Conservation (phyloP, 1,140 invertebrate species). For the Whitmania pigra region DNA sequence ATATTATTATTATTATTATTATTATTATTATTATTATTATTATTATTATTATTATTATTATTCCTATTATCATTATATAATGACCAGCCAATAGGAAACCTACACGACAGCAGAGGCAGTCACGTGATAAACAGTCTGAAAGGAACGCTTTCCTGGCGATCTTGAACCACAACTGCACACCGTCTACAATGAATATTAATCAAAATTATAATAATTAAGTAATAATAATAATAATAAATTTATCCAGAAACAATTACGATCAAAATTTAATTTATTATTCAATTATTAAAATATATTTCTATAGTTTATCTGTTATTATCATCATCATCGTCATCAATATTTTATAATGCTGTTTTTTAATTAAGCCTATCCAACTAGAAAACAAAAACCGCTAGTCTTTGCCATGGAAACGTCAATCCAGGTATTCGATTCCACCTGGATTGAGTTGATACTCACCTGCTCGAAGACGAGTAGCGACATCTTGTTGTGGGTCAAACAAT, state of each 20-base stretch:
- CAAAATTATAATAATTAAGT: not conserved
- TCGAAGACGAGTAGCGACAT: constrained; percentile 90
- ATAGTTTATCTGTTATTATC: not conserved
- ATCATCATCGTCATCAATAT: not conserved
- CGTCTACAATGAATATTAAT: not conserved
- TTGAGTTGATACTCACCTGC: constrained; percentile 46
- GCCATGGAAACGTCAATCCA: too few species aligned
- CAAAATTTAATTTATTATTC: too few species aligned
- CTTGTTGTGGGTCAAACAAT: constrained; percentile 85
- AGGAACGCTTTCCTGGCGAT: not conserved
- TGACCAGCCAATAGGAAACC: too few species aligned
- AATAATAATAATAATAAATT: constrained; percentile 11
- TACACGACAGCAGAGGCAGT: not conserved
- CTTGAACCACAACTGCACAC: too few species aligned
- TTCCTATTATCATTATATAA: too few species aligned
- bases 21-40: too few species aligned
- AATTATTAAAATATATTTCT: too few species aligned
- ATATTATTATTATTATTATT: too few species aligned
- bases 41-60: too few species aligned
- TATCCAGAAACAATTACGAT: not conserved
- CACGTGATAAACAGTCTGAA: not conserved
- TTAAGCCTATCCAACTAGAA: not conserved
- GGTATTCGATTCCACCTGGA: too few species aligned
- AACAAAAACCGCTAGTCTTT: too few species aligned
- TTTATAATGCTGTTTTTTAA: not conserved